These are phyloP conservation scores for Patella depressa DNA, from an alignment of 2,888 invertebrate genomes.

Conservation along the genomic window DNA sequence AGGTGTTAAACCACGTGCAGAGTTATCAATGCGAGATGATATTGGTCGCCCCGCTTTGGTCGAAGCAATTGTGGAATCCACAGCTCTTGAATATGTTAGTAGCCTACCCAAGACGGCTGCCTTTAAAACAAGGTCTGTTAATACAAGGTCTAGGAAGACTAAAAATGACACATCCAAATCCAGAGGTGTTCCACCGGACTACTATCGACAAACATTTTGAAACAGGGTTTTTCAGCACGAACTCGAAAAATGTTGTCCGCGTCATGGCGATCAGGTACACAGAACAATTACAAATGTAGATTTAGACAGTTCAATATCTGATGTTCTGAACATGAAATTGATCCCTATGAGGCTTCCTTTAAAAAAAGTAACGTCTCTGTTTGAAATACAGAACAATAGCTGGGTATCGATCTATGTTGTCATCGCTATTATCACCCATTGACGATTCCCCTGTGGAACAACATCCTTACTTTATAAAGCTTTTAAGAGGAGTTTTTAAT, in stretches of 20 bases:
- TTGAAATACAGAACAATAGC: slow-evolving; percentile 8
- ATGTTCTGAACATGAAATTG: slow-evolving; percentile 34
- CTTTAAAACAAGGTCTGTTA: slow-evolving; percentile 26
- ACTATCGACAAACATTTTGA: slow-evolving; percentile 32
- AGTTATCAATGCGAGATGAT: background rate
- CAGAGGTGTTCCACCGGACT: too few species aligned
- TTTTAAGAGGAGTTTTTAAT: background rate
- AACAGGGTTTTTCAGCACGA: slow-evolving; percentile 31
- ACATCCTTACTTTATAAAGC: slow-evolving; percentile 1
- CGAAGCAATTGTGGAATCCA: slow-evolving; percentile 24
- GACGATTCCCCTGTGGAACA: background rate
- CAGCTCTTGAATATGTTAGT: slow-evolving; percentile 25
- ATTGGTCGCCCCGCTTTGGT: slow-evolving; percentile 1
- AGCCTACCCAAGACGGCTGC: slow-evolving; percentile 22
- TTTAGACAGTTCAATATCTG: slow-evolving; percentile 33
- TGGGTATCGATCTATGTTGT: background rate
- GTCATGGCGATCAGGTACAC: slow-evolving; percentile 32
- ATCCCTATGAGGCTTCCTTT: too few species aligned
- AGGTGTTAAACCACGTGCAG: background rate
- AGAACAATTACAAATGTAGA: slow-evolving; percentile 34
- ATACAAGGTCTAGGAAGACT: slow-evolving; percentile 14
- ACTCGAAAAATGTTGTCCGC: slow-evolving; percentile 33
- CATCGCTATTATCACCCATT: background rate
- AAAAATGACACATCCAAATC: slow-evolving; percentile 33
- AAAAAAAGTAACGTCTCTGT: too few species aligned